phyloP scores from a whole-genome alignment of 2,113 vertebrate species.

The Excalfactoria chinensis region DNA sequence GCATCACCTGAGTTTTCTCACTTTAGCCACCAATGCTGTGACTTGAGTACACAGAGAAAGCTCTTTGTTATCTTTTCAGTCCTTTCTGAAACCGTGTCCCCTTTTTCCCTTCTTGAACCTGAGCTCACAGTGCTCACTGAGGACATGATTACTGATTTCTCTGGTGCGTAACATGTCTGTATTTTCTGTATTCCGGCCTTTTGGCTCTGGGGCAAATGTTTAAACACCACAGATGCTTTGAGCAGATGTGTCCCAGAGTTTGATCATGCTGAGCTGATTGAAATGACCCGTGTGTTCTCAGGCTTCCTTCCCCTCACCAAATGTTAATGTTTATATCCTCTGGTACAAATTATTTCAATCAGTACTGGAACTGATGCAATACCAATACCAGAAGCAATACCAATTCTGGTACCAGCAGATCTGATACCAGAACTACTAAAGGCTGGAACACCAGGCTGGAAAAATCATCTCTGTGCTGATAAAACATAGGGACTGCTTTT shows the following conservation, averaged over 20 bases:
- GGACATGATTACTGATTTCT: neutral
- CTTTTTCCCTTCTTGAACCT: neutral
- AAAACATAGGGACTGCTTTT: neutral
- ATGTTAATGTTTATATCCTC: neutral
- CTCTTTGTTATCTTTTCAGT: neutral
- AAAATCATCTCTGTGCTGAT: neutral
- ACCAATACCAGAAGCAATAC: neutral
- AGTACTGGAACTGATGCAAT: neutral
- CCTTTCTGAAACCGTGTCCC: neutral
- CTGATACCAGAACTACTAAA: neutral
- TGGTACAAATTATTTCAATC: neutral
- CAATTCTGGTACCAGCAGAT: neutral
- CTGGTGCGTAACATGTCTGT: neutral
- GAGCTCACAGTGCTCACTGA: neutral
- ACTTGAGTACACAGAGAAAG: neutral
- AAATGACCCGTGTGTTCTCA: constrained; percentile 29
- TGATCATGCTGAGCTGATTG: neutral
- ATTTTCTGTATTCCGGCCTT: neutral
- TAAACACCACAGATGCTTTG: neutral
- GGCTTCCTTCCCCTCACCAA: neutral
- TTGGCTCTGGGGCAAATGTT: neutral
- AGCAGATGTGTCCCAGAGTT: neutral
- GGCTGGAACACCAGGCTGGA: neutral
- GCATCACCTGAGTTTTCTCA: neutral
- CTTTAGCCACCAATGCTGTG: neutral